phyloP scores from a whole-genome alignment of 2,888 invertebrate genomes.

The Thumatha senex region DNA sequence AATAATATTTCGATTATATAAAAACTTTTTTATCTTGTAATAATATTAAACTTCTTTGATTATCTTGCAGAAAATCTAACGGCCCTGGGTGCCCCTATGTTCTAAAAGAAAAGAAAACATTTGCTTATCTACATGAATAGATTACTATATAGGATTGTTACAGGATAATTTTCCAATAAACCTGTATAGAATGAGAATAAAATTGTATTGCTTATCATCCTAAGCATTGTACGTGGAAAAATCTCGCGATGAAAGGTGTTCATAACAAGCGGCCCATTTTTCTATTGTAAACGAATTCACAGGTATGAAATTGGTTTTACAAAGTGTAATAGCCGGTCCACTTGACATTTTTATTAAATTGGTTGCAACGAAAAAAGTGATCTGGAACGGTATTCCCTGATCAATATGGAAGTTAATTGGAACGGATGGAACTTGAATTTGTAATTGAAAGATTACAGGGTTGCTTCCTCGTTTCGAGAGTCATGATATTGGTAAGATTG shows the following conservation, averaged over 20 bases:
- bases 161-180: slow-evolving; percentile 3
- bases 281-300: slow-evolving; percentile 18
- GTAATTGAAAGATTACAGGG: slow-evolving; percentile 72
- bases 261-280: slow-evolving; percentile 8
- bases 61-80: too few species aligned
- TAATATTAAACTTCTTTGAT: too few species aligned
- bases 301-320: slow-evolving; percentile 17
- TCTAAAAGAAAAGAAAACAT: too few species aligned
- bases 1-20: too few species aligned
- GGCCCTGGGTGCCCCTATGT: too few species aligned
- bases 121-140: not conserved
- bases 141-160: not conserved
- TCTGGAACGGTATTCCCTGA: slow-evolving; percentile 51
- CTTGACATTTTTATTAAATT: slow-evolving; percentile 52
- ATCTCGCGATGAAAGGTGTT: slow-evolving; percentile 2
- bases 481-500: slow-evolving; percentile 43
- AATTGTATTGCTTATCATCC: slow-evolving; percentile 5
- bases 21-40: too few species aligned
- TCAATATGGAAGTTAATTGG: slow-evolving; percentile 73
- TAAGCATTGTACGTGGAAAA: slow-evolving; percentile 4
- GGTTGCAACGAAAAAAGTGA: slow-evolving; percentile 50
- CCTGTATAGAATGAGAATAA: not conserved
- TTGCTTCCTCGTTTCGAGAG: slow-evolving; percentile 46
- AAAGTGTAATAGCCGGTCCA: slow-evolving; percentile 15
- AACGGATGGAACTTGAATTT: slow-evolving; percentile 69